Evolutionary conservation across 2,113 vertebrate genomes (phyloP), one percentile per base, ranked within the genome.

Genomic region (Hypocryptadius cinnamomeus): DNA sequence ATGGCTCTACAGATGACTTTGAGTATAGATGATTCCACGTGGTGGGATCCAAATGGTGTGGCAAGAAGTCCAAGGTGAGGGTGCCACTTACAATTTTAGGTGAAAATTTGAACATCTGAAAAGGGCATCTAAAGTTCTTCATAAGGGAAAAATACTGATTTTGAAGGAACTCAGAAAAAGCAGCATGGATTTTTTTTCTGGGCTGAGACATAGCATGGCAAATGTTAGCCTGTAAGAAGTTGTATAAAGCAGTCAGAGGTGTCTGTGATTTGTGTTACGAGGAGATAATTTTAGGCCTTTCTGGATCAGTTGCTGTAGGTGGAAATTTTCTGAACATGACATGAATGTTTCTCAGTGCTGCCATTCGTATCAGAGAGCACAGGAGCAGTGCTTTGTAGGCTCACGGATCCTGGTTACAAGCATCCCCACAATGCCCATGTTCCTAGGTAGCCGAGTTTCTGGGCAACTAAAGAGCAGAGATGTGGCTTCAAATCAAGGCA

Each of bases 381-480:
- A 66, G 44, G 8, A 80, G 16, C 24, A 37, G 44, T 40, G 53
- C 47, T 79, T 44, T 15, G 23, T 63, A 33, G 40, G 51, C 69
- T 81, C 42, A 30, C 0, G 3, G 56, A 40, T 40, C 60, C 40
- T 45, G 6, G 24, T 33, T 77, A 54, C 23, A 7, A 48, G 56
- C 27, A 54, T 61, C 33, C 35, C 27, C 10, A 5, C 42, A 71
- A 39, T 0, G 3, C 53, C n/a, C 3, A 0, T 1, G 0, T 37
- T 74, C 5, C 1, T 37, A 31, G 35, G 53, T 33, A 61, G n/a
- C 31, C 57, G 56, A 53, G 15, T 64, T 92, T 78, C 48, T 79
- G 50, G 35, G n/a, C 33, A 61, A 21, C 42, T 78, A 50, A 71
- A 72, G 13, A 76, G 9, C 24, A 84, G 79, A 73, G 15, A 48